Conservation (phyloP, 2,797 vertebrate genomes). For the Selene dorsalis region DNA sequence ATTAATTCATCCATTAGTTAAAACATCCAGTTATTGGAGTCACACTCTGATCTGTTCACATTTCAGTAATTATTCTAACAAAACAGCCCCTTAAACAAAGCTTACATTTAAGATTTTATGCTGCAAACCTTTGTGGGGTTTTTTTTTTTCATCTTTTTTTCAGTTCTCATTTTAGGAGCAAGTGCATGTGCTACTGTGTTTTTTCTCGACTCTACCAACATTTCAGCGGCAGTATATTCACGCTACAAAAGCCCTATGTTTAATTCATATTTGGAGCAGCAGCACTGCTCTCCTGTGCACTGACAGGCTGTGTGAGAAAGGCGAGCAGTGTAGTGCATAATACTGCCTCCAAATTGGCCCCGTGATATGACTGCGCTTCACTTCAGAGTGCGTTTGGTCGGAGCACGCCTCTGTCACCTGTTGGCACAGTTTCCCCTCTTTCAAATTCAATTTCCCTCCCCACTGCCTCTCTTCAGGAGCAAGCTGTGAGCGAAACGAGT, state of each 20-base stretch:
- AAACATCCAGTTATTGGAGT: not conserved
- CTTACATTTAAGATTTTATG: conserved; percentile 39
- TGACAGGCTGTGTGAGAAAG: conserved; percentile 77
- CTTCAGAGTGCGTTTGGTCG: conserved; percentile 79
- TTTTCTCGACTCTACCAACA: conserved; percentile 63
- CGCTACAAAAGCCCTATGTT: conserved; percentile 78
- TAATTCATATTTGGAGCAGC: conserved; percentile 79
- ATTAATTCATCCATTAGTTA: not conserved
- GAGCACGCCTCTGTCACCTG: conserved; percentile 80
- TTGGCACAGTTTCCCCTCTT: conserved; percentile 80
- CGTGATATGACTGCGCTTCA: conserved; percentile 78
- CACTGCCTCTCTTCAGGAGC: conserved; percentile 76
- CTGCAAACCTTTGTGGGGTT: conserved; percentile 16
- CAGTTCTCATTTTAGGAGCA: conserved; percentile 46
- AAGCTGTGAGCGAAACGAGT: conserved; percentile 74
- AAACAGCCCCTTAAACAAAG: conserved; percentile 23
- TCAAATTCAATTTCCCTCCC: conserved; percentile 82
- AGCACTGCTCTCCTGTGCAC: conserved; percentile 68
- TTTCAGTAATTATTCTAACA: conserved; percentile 6
- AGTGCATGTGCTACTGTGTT: conserved; percentile 51
- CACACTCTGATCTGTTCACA: not conserved
- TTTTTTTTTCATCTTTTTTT: not conserved
- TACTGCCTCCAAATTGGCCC: conserved; percentile 81
- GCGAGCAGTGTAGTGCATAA: conserved; percentile 77
- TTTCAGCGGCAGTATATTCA: conserved; percentile 75